These are phyloP conservation scores for Atlantisia rogersi DNA, from an alignment of 2,113 vertebrate genomes.

Conservation along the genomic window DNA sequence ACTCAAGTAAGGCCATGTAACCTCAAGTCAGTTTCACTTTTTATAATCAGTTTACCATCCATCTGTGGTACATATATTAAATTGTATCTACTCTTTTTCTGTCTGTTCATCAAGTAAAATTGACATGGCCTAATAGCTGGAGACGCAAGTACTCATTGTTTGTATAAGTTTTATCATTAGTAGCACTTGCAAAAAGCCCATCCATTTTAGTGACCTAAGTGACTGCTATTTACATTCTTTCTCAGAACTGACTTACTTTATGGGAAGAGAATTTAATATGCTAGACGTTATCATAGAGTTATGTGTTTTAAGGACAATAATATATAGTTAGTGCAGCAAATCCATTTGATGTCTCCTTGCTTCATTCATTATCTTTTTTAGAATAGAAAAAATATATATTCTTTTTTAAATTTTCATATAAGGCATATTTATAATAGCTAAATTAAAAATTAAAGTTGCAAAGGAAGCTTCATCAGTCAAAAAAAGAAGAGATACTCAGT, in stretches of 20 bases:
- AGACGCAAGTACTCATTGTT: neutral
- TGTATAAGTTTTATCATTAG: neutral
- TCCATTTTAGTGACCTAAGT: neutral
- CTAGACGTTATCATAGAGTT: neutral
- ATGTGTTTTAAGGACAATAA: neutral
- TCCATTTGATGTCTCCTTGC: neutral
- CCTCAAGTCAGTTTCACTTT: neutral
- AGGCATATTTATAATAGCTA: neutral
- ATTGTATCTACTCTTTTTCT: neutral
- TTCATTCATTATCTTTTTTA: neutral
- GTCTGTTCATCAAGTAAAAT: neutral
- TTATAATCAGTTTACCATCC: neutral
- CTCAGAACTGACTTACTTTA: neutral
- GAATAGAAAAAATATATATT: neutral
- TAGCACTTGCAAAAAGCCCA: neutral
- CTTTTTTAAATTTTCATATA: neutral
- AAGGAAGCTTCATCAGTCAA: neutral
- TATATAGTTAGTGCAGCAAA: neutral
- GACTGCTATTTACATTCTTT: neutral
- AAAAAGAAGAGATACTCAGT: neutral
- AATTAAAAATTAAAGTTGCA: neutral
- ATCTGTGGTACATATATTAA: neutral
- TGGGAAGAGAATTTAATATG: neutral
- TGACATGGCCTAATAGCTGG: neutral
- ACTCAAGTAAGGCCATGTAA: neutral